Percentiles rank a stretch among this genome's conserved stretches.
These are phyloP conservation scores for Cercocebus atys DNA, from an alignment of 2,113 vertebrate species.

Conservation along the genomic window DNA sequence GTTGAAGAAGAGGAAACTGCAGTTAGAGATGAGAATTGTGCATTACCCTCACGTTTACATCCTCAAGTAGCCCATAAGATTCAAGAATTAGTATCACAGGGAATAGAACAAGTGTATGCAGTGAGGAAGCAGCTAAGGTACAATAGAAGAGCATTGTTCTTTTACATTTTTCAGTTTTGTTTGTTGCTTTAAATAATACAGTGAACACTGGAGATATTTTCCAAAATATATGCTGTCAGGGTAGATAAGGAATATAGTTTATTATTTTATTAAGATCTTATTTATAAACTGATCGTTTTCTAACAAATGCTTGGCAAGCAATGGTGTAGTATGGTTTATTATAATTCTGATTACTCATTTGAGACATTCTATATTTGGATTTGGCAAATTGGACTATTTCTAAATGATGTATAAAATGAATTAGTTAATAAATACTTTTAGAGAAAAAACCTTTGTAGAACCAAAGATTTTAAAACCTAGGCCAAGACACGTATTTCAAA, in stretches of 20 bases:
- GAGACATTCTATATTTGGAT: neutral
- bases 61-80: slow-evolving; percentile 91
- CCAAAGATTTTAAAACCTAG: slow-evolving; percentile 41
- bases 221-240: neutral
- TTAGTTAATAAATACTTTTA: neutral
- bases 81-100: slow-evolving; percentile 88
- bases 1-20: slow-evolving; percentile 85
- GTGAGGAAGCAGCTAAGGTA: slow-evolving; percentile 93
- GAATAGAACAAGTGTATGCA: slow-evolving; percentile 89
- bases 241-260: neutral
- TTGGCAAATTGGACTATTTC: slow-evolving; percentile 33
- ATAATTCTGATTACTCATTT: slow-evolving; percentile 12
- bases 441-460: neutral
- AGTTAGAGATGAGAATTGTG: slow-evolving; percentile 83
- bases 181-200: slow-evolving; percentile 29
- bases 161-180: slow-evolving; percentile 30
- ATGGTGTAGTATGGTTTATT: neutral
- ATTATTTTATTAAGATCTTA: slow-evolving; percentile 4
- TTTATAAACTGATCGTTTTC: slow-evolving; percentile 8
- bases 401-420: slow-evolving; percentile 45
- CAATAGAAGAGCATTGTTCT: slow-evolving; percentile 14
- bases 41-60: slow-evolving; percentile 88
- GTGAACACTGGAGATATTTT: slow-evolving; percentile 15
- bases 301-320: neutral
- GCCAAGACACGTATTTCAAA: slow-evolving; percentile 38